phyloP scores from a whole-genome alignment of 1,140 invertebrate species.

The Centruroides sculpturatus region DNA sequence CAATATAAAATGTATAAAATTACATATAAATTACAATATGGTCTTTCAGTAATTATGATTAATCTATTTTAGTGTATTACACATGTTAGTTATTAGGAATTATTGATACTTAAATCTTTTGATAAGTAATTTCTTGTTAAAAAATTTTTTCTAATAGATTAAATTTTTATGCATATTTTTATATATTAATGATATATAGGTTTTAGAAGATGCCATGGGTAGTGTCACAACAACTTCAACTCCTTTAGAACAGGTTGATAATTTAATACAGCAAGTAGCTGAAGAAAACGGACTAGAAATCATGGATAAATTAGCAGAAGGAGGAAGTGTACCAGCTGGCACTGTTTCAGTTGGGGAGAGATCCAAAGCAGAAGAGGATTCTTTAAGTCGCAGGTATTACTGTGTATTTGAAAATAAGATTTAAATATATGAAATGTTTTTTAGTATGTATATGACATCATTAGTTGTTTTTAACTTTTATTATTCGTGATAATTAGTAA shows the following conservation, averaged over 20 bases:
- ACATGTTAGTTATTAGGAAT: too few species aligned
- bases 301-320: conserved; percentile 15
- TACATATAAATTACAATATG: too few species aligned
- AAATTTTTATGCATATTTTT: too few species aligned
- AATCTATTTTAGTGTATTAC: too few species aligned
- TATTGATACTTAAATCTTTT: too few species aligned
- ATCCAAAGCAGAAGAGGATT: conserved; percentile 10
- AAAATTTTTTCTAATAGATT: too few species aligned
- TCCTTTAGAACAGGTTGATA: conserved; percentile 89
- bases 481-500: too few species aligned
- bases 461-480: too few species aligned
- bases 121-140: too few species aligned
- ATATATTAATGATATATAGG: conserved; percentile 37
- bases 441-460: too few species aligned
- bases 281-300: conserved; percentile 19
- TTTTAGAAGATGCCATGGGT: conserved; percentile 98
- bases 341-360: conserved; percentile 5
- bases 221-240: conserved; percentile 92
- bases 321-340: conserved; percentile 12
- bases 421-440: neutral
- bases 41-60: too few species aligned
- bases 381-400: conserved; percentile 10
- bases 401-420: neutral
- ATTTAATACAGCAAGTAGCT: conserved; percentile 21
- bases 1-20: too few species aligned